phyloP scores from a whole-genome alignment of 1,140 invertebrate species.

The Bombus soroeensis region DNA sequence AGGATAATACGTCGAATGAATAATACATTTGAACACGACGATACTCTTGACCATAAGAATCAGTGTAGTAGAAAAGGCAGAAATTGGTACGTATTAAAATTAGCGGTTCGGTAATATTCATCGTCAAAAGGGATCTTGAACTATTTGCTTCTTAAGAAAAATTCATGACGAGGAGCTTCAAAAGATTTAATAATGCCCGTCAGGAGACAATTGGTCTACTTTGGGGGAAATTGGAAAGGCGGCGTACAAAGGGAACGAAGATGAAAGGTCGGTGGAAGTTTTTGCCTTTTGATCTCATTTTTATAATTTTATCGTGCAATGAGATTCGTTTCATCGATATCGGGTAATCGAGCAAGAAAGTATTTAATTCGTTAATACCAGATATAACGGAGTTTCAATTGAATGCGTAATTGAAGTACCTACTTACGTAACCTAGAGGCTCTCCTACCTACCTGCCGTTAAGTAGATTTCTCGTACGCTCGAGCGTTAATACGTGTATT shows the following conservation, averaged over 20 bases:
- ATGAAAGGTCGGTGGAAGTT: conserved; percentile 2
- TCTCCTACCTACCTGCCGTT: background rate
- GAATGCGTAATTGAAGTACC: conserved; percentile 15
- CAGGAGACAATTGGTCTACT: conserved; percentile 57
- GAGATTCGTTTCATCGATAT: background rate
- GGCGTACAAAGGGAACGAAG: conserved; percentile 18
- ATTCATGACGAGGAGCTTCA: conserved; percentile 40
- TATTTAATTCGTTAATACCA: conserved; percentile 8
- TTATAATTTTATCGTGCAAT: background rate
- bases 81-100: background rate
- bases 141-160: conserved; percentile 46
- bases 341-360: background rate
- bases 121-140: conserved; percentile 9
- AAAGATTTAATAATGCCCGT: conserved; percentile 59
- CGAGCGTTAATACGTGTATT: conserved; percentile 6
- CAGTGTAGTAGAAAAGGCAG: background rate
- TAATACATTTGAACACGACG: background rate
- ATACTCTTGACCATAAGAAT: background rate
- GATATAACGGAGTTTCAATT: background rate
- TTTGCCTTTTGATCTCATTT: conserved; percentile 1
- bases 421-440: background rate
- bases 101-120: background rate
- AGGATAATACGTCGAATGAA: too few relatives aligned
- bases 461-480: conserved; percentile 28
- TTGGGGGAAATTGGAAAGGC: conserved; percentile 33